Base-by-base conservation (phyloP, 2,888 invertebrate genomes). In the Mylabris sibirica region DNA sequence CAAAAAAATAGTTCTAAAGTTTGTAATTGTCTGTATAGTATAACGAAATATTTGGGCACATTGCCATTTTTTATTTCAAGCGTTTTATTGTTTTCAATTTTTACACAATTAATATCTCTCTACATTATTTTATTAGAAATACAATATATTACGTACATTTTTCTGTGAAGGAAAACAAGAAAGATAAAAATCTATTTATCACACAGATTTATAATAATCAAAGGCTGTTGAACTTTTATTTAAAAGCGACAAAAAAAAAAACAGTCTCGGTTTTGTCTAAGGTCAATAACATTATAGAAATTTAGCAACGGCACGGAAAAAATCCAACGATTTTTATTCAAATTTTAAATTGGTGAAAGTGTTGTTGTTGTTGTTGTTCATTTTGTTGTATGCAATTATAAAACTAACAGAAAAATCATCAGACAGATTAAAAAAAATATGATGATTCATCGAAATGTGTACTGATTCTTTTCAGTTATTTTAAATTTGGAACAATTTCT, bases 241-340 rank as follows among this genome's bases (percentile, higher is more conserved):
- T 38, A 38, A n/a, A n/a, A n/a, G n/a, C n/a, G n/a, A 38, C 14
- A 9, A 3, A 3, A 22, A 1, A 22, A 53, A 53, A 44, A 20
- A 20, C 11, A n/a, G 44, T 53, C 49, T 53, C 20, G 20, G 20
- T 9, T 22, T 53, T 22, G 22, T 53, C 3, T 53, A 53, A 53
- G 49, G 49, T 53, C 49, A 22, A 53, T 22, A 53, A 53, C 49
- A 53, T 53, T 44, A 44, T 44, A 44, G 44, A 44, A 17, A 44
- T 44, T 44, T 44, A 17, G 44, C 38, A 30, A 30, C 30, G 5
- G 38, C 12, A 38, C 44, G 17, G 41, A 41, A 41, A 41, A 14
- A 41, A 41, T 14, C 14, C n/a, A 14, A 41, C 41, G 14, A 41
- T 4, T 30, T 30, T 30, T 30, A 30, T 35, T 38, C 17, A 17